A percentile compares a stretch with the other conserved stretches of the same genome.
phyloP scores from a whole-genome alignment of 2,888 invertebrate species.

The Ophion obscuratus region DNA sequence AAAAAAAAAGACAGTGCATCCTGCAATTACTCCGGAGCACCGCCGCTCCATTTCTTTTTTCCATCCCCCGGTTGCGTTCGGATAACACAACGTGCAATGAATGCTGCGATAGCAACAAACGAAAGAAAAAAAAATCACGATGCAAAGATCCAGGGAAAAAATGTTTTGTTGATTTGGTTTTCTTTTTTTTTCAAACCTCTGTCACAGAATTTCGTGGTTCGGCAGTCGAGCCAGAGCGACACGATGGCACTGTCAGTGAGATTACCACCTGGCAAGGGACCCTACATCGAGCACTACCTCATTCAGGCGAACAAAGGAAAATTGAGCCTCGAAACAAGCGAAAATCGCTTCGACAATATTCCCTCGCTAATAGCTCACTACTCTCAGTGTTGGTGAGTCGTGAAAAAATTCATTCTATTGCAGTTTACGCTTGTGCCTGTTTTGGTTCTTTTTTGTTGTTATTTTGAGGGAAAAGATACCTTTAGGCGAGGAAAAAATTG shows the following conservation, averaged over 20 bases:
- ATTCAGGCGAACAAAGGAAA: slow-evolving; percentile 93
- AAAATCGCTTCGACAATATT: slow-evolving; percentile 96
- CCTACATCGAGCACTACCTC: slow-evolving; percentile 98
- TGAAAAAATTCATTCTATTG: slow-evolving; percentile 1
- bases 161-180: slow-evolving; percentile 6
- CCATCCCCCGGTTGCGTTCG: slow-evolving; percentile 27
- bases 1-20: slow-evolving; percentile 75
- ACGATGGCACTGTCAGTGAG: slow-evolving; percentile 98
- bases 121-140: slow-evolving; percentile 15
- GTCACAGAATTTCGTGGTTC: slow-evolving; percentile 95
- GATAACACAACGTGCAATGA: neutral
- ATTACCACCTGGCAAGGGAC: slow-evolving; percentile 93
- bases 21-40: slow-evolving; percentile 75
- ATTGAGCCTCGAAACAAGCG: slow-evolving; percentile 96
- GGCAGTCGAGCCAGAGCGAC: slow-evolving; percentile 96
- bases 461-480: no score
- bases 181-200: slow-evolving; percentile 59
- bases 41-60: slow-evolving; percentile 9
- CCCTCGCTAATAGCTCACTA: slow-evolving; percentile 97
- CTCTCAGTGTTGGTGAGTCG: slow-evolving; percentile 93
- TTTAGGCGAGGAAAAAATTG: no score
- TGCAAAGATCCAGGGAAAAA: neutral
- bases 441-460: neutral
- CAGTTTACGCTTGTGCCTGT: neutral
- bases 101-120: slow-evolving; percentile 11